Evolutionary conservation across 2,113 vertebrate species (phyloP), one percentile per base, ranked within the genome.

Genomic region (Pachycephala philippinensis): DNA sequence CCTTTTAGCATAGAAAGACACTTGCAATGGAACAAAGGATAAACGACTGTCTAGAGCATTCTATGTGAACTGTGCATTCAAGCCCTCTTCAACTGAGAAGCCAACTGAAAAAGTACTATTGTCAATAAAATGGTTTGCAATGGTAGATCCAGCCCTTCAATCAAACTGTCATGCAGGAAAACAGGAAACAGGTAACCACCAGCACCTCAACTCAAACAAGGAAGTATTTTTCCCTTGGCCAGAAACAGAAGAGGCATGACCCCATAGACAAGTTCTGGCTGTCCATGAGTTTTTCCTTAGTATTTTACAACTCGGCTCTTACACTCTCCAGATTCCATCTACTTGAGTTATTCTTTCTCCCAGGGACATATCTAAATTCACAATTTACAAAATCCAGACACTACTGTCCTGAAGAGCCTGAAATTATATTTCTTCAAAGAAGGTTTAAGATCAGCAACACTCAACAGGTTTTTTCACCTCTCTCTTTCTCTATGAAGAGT

Each of bases 401-500:
- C 23, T 52, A 49, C 33, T 23, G 5, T 22, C 59, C 24, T 21
- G 31, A 71, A 79, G 20, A 72, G 35, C 39, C 53, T 44, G 31
- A 84, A 95, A 91, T 70, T 15, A 5, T 21, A 35, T 26, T 68
- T 66, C 79, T 72, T 86, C 68, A 95, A 42, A 77, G 47, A 78
- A 75, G n/a, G 14, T 66, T 89, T 89, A 81, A 52, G 40, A 89
- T 52, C 59, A 90, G 79, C 42, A 84, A 59, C 64, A 88, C 35
- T 45, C 86, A 94, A 88, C 85, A 89, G 44, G 50, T 80, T 95
- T 93, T 90, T 90, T 85, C 74, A 74, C 79, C 71, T 86, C 82
- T 49, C 28, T 82, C 69, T 70, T 77, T 54, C 75, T 71, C 15
- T 37, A 66, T 39, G 77, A 64, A 69, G 54, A 53, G 50, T 54